These are phyloP conservation scores for Apodemia duryi DNA, from an alignment of 2,888 invertebrate species.

Conservation along the genomic window DNA sequence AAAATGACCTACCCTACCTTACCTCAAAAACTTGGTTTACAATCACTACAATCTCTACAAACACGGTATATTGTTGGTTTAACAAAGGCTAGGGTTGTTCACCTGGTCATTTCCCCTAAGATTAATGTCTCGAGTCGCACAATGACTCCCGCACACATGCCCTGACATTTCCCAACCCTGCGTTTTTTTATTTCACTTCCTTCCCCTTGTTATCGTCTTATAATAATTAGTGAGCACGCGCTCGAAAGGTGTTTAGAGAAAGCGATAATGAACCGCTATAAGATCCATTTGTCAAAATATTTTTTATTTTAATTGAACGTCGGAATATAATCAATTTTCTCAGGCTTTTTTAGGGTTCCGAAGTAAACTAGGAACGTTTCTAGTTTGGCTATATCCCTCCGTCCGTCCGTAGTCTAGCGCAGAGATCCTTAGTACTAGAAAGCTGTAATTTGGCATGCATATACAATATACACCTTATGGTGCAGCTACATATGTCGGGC, in stretches of 20 bases:
- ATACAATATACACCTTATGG: too few relatives aligned
- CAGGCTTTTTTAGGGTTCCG: too few relatives aligned
- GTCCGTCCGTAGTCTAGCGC: too few relatives aligned
- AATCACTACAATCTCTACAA: too few relatives aligned
- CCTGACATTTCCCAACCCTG: slow-evolving; percentile 54
- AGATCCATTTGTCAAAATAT: slow-evolving; percentile 10
- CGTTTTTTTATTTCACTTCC: slow-evolving; percentile 57
- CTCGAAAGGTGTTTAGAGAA: slow-evolving; percentile 71
- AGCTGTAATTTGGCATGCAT: too few relatives aligned
- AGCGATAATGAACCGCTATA: slow-evolving; percentile 46
- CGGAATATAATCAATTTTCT: not conserved
- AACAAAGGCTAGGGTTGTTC: slow-evolving; percentile 44
- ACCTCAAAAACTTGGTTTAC: too few relatives aligned
- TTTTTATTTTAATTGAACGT: not conserved
- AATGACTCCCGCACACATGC: slow-evolving; percentile 70
- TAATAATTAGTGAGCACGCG: slow-evolving; percentile 63
- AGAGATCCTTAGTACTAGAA: too few relatives aligned
- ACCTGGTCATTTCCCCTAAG: slow-evolving; percentile 67
- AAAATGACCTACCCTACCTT: too few relatives aligned
- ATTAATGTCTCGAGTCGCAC: slow-evolving; percentile 68
- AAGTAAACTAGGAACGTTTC: too few relatives aligned
- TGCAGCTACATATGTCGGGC: too few relatives aligned
- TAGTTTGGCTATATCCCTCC: too few relatives aligned
- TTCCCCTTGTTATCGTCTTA: slow-evolving; percentile 57
- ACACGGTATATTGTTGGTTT: too few relatives aligned